Conservation (phyloP, 2,888 invertebrate genomes). For the Spodoptera littoralis region DNA sequence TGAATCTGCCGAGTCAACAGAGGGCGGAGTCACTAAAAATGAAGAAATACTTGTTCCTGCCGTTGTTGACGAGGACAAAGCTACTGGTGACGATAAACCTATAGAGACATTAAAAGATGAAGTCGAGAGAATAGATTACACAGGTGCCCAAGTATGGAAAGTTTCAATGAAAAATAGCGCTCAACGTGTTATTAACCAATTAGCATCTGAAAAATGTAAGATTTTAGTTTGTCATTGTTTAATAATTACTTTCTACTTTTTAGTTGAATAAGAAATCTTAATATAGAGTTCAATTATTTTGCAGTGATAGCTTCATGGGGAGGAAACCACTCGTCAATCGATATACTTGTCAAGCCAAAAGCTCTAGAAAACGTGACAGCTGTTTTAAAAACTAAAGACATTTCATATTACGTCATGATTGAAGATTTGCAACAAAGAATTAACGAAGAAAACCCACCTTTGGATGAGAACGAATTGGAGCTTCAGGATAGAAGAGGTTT, state of each 20-base stretch:
- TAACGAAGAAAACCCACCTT: slow-evolving; percentile 93
- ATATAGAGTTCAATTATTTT: slow-evolving; percentile 46
- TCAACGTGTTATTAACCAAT: slow-evolving; percentile 70
- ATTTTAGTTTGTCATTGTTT: neutral
- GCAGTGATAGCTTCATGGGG: slow-evolving; percentile 91
- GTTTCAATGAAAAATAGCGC: slow-evolving; percentile 87
- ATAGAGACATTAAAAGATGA: slow-evolving; percentile 49
- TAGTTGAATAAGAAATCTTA: neutral
- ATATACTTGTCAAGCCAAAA: slow-evolving; percentile 92
- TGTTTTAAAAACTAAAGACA: slow-evolving; percentile 89
- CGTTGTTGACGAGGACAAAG: slow-evolving; percentile 32
- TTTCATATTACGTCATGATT: slow-evolving; percentile 92
- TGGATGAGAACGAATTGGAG: slow-evolving; percentile 90
- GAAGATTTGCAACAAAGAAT: slow-evolving; percentile 94
- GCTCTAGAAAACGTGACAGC: slow-evolving; percentile 90
- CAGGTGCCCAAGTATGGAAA: slow-evolving; percentile 94
- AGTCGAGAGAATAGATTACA: slow-evolving; percentile 89
- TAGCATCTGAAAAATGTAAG: slow-evolving; percentile 81
- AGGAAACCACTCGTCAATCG: slow-evolving; percentile 90
- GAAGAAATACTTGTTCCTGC: neutral
- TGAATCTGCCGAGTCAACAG: slow-evolving; percentile 39
- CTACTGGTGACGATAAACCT: slow-evolving; percentile 51
- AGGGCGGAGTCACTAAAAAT: slow-evolving; percentile 25
- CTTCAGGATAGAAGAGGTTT: slow-evolving; percentile 92
- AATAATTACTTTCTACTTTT: neutral